A percentile compares a stretch with the other conserved stretches of the same genome.
Conservation (phyloP, 2,113 vertebrate genomes). For the Elgaria multicarinata region DNA sequence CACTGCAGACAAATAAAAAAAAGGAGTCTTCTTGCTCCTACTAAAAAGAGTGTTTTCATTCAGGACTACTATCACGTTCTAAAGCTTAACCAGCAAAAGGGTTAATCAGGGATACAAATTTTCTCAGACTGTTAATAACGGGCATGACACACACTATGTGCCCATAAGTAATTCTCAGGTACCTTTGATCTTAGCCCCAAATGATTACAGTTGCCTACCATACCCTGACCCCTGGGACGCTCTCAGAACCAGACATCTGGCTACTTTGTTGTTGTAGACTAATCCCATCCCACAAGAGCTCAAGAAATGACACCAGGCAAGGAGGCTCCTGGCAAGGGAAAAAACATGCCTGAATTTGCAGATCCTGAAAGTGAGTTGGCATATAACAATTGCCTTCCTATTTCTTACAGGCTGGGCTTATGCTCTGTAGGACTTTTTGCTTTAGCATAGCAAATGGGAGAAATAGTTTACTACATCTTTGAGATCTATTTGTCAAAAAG, state of each 20-base stretch:
- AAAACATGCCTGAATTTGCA: slow-evolving; percentile 85
- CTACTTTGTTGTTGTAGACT: slow-evolving; percentile 99
- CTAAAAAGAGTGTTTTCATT: slow-evolving; percentile 46
- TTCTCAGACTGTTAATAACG: slow-evolving; percentile 98
- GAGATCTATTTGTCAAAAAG: slow-evolving; percentile 67
- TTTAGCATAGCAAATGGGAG: slow-evolving; percentile 50
- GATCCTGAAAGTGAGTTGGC: slow-evolving; percentile 90
- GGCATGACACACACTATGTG: slow-evolving; percentile 95
- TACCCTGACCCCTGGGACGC: slow-evolving; percentile 94
- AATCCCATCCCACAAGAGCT: slow-evolving; percentile 94
- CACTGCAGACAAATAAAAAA: too few species aligned
- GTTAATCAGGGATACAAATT: slow-evolving; percentile 99
- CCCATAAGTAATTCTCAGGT: slow-evolving; percentile 99
- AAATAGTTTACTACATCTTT: slow-evolving; percentile 47
- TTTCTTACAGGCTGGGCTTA: slow-evolving; percentile 80
- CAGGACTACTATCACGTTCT: slow-evolving; percentile 53
- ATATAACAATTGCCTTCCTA: slow-evolving; percentile 90
- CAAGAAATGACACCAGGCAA: slow-evolving; percentile 94
- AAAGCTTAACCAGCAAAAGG: slow-evolving; percentile 93
- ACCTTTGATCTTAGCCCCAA: slow-evolving; percentile 98
- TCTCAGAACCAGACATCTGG: slow-evolving; percentile 99
- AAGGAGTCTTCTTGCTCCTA: neutral
- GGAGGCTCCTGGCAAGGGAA: slow-evolving; percentile 98
- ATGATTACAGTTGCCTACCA: slow-evolving; percentile 90
- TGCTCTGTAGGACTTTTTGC: slow-evolving; percentile 13